Base-by-base conservation (phyloP, 2,113 vertebrate species). In the Melierax canorus region DNA sequence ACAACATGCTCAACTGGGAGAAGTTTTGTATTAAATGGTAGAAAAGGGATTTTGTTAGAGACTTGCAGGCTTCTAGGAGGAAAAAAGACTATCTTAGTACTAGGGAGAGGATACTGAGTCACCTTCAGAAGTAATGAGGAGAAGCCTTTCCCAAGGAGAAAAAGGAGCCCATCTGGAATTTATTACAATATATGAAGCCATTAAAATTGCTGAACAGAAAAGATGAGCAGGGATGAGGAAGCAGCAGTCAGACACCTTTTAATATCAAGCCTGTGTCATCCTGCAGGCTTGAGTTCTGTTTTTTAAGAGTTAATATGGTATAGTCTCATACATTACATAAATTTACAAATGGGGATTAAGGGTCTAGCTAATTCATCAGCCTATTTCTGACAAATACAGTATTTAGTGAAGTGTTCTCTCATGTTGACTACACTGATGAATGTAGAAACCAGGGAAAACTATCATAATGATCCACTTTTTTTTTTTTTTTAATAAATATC, bases 131-230 rank as follows among this genome's bases (percentile, higher is more conserved):
- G 11, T 64, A 83, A 73, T 38, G 17, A 78, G 75, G 24, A 81
- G 50, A 87, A 67, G 17, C 34, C 38, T 88, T 88, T 71, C 46
- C 32, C 13, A n/a, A n/a, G 5, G 19, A 67, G 34, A 66, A 78
- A 77, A 86, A 69, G 12, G 20, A 72, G 34, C 6, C n/a, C 12
- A 32, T 48, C 20, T 89, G 58, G 19, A 80, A 38, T 85, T 74
- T 60, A 74, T 62, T 60, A 24, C n/a, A 80, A n/a, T 32, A 50
- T 2, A 10, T 0, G 0, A 73, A 94, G 16, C 4, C 9, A 84
- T 43, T 76, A 76, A 82, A 83, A 67, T 50, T 76, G 24, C 24
- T 86, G 62, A 67, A 75, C 20, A 67, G 69, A 85, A 67, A 62
- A 43, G 13, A 36, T 2, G 3, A 73, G 4, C 16, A 38, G 15